A percentile compares a stretch with the other conserved stretches of the same genome.
Conservation (phyloP, 2,888 invertebrate genomes). For the Xanthia icteritia region DNA sequence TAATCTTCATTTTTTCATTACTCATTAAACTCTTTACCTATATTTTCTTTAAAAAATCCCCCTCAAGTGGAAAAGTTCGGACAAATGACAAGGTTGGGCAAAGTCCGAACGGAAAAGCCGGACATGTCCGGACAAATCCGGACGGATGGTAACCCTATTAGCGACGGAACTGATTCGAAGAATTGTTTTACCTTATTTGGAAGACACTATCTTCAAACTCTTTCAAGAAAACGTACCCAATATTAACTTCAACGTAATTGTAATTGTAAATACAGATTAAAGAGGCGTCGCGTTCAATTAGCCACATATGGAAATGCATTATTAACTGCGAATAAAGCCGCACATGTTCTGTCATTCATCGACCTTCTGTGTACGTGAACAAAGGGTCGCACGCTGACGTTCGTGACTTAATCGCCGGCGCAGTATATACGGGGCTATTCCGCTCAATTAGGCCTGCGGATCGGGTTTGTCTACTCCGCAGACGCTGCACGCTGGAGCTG, state of each 20-base stretch:
- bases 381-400: constrained; percentile 68
- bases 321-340: constrained; percentile 42
- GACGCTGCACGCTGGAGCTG: constrained; percentile 74
- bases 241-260: constrained; percentile 7
- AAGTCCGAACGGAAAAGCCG: no score
- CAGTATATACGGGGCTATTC: constrained; percentile 79
- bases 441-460: constrained; percentile 86
- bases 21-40: no score
- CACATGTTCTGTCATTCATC: constrained; percentile 56
- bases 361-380: constrained; percentile 40
- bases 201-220: neutral
- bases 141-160: neutral
- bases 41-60: no score
- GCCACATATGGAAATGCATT: constrained; percentile 52
- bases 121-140: no score
- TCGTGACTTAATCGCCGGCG: constrained; percentile 68
- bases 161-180: constrained; percentile 12
- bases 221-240: neutral
- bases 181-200: constrained; percentile 8
- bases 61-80: no score
- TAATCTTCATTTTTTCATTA: no score
- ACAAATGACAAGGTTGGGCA: no score
- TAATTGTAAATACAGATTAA: constrained; percentile 32
- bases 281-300: constrained; percentile 37
- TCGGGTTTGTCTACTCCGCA: constrained; percentile 80